Conservation (phyloP, 2,797 vertebrate genomes). For the Chromis chromis region DNA sequence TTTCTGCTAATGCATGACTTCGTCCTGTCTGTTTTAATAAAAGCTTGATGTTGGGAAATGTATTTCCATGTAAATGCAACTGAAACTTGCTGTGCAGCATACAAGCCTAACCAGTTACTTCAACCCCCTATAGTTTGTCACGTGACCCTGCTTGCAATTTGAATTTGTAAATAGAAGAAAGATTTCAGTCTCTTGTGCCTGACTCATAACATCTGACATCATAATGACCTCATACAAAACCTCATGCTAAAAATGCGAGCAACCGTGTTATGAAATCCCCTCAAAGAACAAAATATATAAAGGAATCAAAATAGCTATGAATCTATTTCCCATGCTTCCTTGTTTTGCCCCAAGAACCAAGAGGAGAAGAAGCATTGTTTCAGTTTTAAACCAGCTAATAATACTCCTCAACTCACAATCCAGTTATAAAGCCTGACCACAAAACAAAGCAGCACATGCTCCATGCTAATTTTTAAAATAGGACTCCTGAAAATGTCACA, state of each 20-base stretch:
- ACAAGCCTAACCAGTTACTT: not conserved
- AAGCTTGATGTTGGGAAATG: not conserved
- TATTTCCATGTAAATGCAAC: not conserved
- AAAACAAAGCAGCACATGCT: constrained; percentile 39
- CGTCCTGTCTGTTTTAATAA: not conserved
- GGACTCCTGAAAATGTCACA: constrained; percentile 63
- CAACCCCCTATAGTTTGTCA: not conserved
- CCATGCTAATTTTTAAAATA: constrained; percentile 29
- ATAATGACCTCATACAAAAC: not conserved
- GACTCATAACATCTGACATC: constrained; percentile 1
- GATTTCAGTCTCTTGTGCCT: not conserved
- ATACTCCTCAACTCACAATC: constrained; percentile 23
- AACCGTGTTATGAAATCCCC: not conserved
- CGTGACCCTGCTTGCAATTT: not conserved
- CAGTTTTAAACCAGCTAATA: constrained; percentile 52
- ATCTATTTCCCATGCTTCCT: constrained; percentile 4
- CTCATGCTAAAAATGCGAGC: constrained; percentile 6
- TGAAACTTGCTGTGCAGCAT: not conserved
- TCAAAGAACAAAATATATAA: constrained; percentile 12
- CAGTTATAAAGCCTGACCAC: not conserved
- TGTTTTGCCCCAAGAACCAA: constrained; percentile 27
- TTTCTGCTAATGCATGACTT: not conserved
- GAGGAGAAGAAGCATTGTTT: constrained; percentile 31
- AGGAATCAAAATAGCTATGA: constrained; percentile 24
- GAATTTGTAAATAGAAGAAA: not conserved